Evolutionary conservation across 2,113 vertebrate genomes (phyloP).

Genomic region (Oophaga pumilio): DNA sequence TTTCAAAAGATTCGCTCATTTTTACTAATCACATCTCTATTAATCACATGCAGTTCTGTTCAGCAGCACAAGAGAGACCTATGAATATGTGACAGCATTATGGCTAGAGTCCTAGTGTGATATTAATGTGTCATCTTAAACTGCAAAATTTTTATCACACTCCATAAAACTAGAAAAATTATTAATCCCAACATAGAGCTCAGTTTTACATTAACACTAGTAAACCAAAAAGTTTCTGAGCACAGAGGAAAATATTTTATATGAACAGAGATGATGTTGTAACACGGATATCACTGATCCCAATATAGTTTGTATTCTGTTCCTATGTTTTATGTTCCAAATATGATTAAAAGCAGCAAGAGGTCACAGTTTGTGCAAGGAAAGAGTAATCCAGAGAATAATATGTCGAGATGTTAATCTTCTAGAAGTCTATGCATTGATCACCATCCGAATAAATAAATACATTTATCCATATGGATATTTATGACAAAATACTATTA

Average conservation of each 20-base stretch:
- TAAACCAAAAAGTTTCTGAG: background rate
- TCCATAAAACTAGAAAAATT: background rate
- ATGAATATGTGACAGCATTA: too few relatives aligned
- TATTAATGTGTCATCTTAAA: background rate
- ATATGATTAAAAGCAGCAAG: background rate
- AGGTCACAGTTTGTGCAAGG: background rate
- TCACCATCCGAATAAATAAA: background rate
- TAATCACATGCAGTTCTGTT: too few relatives aligned
- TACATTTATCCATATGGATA: background rate
- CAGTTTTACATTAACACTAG: background rate
- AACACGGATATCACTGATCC: background rate
- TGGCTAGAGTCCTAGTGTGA: too few relatives aligned
- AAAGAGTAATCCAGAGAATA: background rate
- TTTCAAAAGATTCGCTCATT: too few relatives aligned
- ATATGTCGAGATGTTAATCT: background rate
- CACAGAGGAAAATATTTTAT: background rate
- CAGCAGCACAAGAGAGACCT: too few relatives aligned
- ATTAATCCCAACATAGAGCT: background rate
- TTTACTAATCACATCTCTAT: too few relatives aligned
- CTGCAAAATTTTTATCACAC: background rate
- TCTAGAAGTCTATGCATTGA: background rate
- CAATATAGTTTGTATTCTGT: background rate
- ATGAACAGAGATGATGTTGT: background rate
- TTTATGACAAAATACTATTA: background rate
- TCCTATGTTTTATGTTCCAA: background rate